A percentile compares a stretch with the other conserved stretches of the same genome.
Evolutionary conservation across 2,888 invertebrate species (phyloP).

Genomic region (Myopa tessellatipennis): DNA sequence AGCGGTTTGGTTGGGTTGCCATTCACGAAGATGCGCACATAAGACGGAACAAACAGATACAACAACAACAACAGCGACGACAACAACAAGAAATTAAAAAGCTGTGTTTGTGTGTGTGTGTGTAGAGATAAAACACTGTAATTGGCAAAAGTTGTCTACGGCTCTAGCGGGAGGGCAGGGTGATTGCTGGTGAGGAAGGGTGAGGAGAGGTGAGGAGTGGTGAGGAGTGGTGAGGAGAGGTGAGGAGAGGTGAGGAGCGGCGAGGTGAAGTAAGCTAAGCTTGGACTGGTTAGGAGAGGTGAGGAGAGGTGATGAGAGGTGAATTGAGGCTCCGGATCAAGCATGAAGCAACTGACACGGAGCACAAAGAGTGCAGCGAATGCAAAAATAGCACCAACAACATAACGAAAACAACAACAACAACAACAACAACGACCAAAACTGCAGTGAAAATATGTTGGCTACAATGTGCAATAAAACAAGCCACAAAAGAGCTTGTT

Average conservation of each 20-base stretch:
- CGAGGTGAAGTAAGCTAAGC: no score
- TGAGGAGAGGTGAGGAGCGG: no score
- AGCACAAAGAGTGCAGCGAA: constrained; percentile 31
- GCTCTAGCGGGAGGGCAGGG: constrained; percentile 32
- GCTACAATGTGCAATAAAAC: constrained; percentile 28
- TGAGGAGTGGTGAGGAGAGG: no score
- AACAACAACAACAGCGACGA: constrained; percentile 23
- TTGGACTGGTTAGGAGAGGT: no score
- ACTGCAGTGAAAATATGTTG: constrained; percentile 8
- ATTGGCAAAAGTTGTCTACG: constrained; percentile 33
- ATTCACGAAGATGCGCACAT: constrained; percentile 19
- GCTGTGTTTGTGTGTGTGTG: constrained; percentile 19
- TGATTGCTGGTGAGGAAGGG: constrained; percentile 6
- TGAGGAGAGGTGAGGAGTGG: no score
- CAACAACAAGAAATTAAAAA: constrained; percentile 12
- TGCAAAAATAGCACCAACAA: constrained; percentile 33
- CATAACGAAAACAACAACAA: constrained; percentile 30
- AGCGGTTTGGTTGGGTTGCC: neutral
- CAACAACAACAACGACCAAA: constrained; percentile 23
- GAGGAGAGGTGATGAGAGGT: neutral
- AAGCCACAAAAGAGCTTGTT: constrained; percentile 29
- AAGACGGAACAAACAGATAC: constrained; percentile 20
- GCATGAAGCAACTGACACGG: no score
- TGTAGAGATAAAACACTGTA: constrained; percentile 35
- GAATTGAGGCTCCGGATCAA: neutral